A percentile compares a stretch with the other conserved stretches of the same genome.
These are phyloP conservation scores for Melierax canorus DNA, from an alignment of 2,113 vertebrate genomes.

Conservation along the genomic window DNA sequence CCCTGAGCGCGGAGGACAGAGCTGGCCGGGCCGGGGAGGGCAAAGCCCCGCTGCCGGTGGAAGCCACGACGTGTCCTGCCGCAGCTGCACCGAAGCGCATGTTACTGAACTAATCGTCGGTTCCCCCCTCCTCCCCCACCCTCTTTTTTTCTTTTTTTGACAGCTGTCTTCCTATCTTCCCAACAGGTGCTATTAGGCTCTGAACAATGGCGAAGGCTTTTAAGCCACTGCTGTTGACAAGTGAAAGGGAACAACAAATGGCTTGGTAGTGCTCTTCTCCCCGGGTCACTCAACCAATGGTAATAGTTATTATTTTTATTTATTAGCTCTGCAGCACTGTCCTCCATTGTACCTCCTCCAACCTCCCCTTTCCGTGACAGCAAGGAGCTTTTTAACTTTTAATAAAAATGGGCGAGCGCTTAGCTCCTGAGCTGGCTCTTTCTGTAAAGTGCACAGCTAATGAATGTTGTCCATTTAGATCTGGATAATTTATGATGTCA, in stretches of 20 bases:
- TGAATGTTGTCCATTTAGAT: constrained; percentile 72
- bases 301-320: constrained; percentile 91
- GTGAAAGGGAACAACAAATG: constrained; percentile 90
- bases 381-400: constrained; percentile 88
- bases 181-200: constrained; percentile 88
- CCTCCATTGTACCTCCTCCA: constrained; percentile 65
- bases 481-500: constrained; percentile 73
- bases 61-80: background rate
- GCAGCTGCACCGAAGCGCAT: background rate
- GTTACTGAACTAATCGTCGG: constrained; percentile 6
- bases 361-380: constrained; percentile 73
- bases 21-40: background rate
- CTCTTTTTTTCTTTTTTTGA: constrained; percentile 45
- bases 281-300: constrained; percentile 76
- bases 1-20: background rate
- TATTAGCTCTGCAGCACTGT: constrained; percentile 84
- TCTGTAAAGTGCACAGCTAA: constrained; percentile 67
- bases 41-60: background rate
- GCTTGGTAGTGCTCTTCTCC: constrained; percentile 73
- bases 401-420: constrained; percentile 77
- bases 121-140: background rate
- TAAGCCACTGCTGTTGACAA: constrained; percentile 90
- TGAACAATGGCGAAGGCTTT: constrained; percentile 88
- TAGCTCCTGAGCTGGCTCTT: constrained; percentile 61
- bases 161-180: constrained; percentile 85